Conservation (phyloP, 1,140 invertebrate species). For the Apis mellifera region DNA sequence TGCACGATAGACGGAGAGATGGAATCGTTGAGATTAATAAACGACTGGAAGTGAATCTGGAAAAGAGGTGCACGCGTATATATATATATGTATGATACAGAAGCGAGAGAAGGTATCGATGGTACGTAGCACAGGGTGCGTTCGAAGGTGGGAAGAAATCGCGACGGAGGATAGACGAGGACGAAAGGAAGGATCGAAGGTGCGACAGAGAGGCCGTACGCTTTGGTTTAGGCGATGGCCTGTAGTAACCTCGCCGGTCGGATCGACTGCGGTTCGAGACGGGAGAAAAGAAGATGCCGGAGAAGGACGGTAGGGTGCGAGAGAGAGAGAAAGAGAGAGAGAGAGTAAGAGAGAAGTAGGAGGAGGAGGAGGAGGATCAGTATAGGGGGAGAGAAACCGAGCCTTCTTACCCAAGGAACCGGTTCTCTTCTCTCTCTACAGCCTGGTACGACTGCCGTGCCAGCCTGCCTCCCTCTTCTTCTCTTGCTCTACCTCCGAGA, state of each 20-base stretch:
- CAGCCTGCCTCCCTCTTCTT: constrained; percentile 39
- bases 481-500: constrained; percentile 55
- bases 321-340: too few relatives aligned
- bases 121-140: constrained; percentile 42
- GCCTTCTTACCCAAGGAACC: constrained; percentile 67
- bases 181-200: constrained; percentile 44
- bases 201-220: constrained; percentile 64
- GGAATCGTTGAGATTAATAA: constrained; percentile 31
- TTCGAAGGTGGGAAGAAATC: constrained; percentile 42
- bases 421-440: constrained; percentile 67
- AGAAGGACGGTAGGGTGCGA: constrained; percentile 5
- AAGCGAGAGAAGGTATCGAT: constrained; percentile 56
- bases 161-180: constrained; percentile 19
- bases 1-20: constrained; percentile 25
- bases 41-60: constrained; percentile 19
- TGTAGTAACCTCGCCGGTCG: constrained; percentile 74
- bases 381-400: constrained; percentile 61
- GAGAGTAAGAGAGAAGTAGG: constrained; percentile 6
- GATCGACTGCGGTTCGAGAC: constrained; percentile 67
- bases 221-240: constrained; percentile 76
- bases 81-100: not conserved
- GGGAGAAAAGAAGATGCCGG: constrained; percentile 49
- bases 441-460: constrained; percentile 54
- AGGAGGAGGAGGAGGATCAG: constrained; percentile 7
- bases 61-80: not conserved